Base-by-base conservation (phyloP, 53 echinoderm and acorn worm species). In the Echinarachnius parma region DNA sequence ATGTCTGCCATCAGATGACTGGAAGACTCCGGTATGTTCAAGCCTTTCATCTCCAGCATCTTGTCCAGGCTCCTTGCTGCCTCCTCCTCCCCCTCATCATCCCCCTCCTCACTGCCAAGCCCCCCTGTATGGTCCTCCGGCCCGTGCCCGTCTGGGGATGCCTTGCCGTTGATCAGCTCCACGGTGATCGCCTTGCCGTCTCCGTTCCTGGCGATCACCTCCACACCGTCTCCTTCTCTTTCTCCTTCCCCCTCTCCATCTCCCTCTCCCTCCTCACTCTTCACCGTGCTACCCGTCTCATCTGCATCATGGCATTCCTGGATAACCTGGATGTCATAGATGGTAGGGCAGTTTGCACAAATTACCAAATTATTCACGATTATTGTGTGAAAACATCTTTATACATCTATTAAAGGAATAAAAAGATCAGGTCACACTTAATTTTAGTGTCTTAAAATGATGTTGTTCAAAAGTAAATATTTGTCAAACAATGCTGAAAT, bases 121-220 rank as follows among this genome's bases (percentile, higher is more conserved):
- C 30, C 39, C 27, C 77, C 75, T 22, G 54, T 39, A 4, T n/a
- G 27, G 13, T 68, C 62, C 15, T 59, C 58, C 1, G 33, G 69
- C 9, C 46, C 53, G 23, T 77, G 81, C 5, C 59, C 79, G 21
- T 78, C 84, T 4, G 56, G 34, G 0, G 34, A 70, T 4, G 80
- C 61, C 24, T 88, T 81, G 0, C 92, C 92, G 37, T 92, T 92
- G 76, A 81, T 78, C 53, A 92, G 79, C 66, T 92, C 87, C 21
- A 92, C 92, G 5, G 81, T 75, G 59, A 92, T 86, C 34, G 81
- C 68, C 60, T 76, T 86, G 5, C 81, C 50, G 37, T 62, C 69
- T 50, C 80, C 80, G 48, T 67, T 80, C 27, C 59, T 57, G 15
- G 74, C 74, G 57, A 72, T 72, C 39, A 72, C 74, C 57, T 72